Percentiles rank a stretch among this genome's conserved stretches.
These are phyloP conservation scores for Drosophila mettleri DNA, from an alignment of 2,888 invertebrate species.

Conservation along the genomic window DNA sequence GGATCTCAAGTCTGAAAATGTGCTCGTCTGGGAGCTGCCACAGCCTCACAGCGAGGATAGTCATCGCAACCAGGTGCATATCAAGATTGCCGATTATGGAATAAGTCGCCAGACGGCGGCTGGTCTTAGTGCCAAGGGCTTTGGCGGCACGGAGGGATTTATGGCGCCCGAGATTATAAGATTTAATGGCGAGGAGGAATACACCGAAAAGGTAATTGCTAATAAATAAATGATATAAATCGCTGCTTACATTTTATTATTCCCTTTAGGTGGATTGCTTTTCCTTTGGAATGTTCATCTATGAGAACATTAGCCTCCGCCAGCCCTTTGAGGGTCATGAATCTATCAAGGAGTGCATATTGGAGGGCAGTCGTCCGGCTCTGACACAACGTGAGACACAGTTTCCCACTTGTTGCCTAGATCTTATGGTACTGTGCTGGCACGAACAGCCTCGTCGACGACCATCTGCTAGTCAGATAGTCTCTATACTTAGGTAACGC, in stretches of 20 bases:
- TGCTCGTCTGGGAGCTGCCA: conserved; percentile 98
- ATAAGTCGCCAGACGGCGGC: conserved; percentile 93
- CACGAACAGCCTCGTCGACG: conserved; percentile 93
- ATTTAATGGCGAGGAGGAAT: conserved; percentile 99
- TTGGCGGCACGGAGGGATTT: conserved; percentile 99
- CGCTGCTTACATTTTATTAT: not conserved
- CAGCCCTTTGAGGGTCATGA: conserved; percentile 98
- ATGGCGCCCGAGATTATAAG: conserved; percentile 99
- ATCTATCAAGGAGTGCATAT: conserved; percentile 97
- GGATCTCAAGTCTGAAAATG: conserved; percentile 95
- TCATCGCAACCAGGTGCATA: conserved; percentile 90
- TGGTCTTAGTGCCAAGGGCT: conserved; percentile 95
- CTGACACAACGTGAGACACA: conserved; percentile 93
- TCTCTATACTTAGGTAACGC: conserved; percentile 89
- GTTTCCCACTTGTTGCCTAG: conserved; percentile 95
- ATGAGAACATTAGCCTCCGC: conserved; percentile 96
- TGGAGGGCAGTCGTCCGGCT: conserved; percentile 97
- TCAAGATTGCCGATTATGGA: conserved; percentile 98
- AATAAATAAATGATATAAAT: not conserved
- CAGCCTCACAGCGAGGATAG: conserved; percentile 88
- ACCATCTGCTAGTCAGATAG: conserved; percentile 97
- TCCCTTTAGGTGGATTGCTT: conserved; percentile 94
- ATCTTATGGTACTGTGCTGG: conserved; percentile 98
- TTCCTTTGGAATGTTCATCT: conserved; percentile 99
- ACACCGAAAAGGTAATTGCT: conserved; percentile 94